Evolutionary conservation across 2,113 vertebrate genomes (phyloP), one percentile per base, ranked within the genome.

Genomic region (Ciconia boyciana): DNA sequence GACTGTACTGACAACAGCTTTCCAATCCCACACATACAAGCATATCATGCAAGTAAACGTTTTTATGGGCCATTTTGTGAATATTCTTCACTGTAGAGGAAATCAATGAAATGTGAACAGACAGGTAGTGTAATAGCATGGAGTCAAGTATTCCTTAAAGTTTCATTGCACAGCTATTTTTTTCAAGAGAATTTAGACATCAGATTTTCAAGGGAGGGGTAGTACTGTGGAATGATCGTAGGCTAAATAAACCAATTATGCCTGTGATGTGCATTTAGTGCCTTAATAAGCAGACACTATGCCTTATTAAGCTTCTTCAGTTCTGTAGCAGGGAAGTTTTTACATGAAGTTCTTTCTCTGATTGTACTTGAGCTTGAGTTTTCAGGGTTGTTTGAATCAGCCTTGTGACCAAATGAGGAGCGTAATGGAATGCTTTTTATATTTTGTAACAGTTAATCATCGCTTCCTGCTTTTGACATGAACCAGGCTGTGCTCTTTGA

Each of bases 381-480:
- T 94, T 74, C 48, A 71, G 93, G 68, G 77, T 34, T 70, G 80
- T 88, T 95, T 93, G 92, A 96, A 94, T 57, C 83, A 93, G 69
- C 69, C 72, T 92, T 91, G 32, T 90, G 89, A 94, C 79, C 48
- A 66, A 87, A 66, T 0, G 31, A 77, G 86, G 78, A 86, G 77
- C 13, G 79, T 69, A 72, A 79, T 96, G 97, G 91, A 96, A 97
- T 94, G 96, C 97, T 93, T 95, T 97, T 97, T 93, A 77, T 96
- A 88, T 98, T 98, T 97, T 97, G 58, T 94, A 94, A 92, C 91
- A 71, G 94, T 98, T 98, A 97, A 97, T 98, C 97, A 97, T 96
- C 19, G 1, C 97, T 98, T 98, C 98, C 98, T 98, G 97, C 98
- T 97, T 98, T 98, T 98, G 98, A 98, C 97, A 95, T 90, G 84